Base-by-base conservation (phyloP, 2,797 vertebrate species). In the Falco concolor region DNA sequence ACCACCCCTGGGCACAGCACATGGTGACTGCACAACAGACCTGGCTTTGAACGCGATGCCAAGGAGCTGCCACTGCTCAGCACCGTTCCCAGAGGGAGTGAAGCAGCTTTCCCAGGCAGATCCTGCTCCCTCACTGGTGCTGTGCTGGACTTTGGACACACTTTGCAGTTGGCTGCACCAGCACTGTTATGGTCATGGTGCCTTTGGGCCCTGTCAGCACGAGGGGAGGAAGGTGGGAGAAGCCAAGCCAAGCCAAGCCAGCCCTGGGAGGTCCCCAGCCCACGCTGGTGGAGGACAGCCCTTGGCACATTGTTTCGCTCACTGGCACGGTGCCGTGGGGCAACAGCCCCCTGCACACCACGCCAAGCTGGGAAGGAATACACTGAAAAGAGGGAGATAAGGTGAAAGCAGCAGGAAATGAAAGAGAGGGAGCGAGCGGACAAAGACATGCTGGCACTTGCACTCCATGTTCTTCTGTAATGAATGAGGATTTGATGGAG, bases 261-360 rank as follows among this genome's bases (percentile, higher is more conserved):
- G 19, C 4, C 9, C 30, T 4, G 10, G 34, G 25, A 53, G 40
- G 40, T 53, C 11, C 72, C 36, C 60, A n/a, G 24, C 20, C 53
- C 52, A 18, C 3, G 1, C 15, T 0, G 1, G 18, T 1, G 24
- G 4, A 57, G 19, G 32, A 25, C 2, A 1, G 27, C 40, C 40
- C 52, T 13, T 2, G 36, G 84, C 74, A 45, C 78, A 7, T 3
- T 0, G 1, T 54, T 68, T 49, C 8, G 34, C 70, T 53, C 1
- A 0, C 60, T 0, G 0, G 21, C 10, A 0, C 1, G 0, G 67
- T 10, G 50, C 30, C 1, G 0, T 8, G 42, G 34, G 53, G 38
- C 9, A 47, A 47, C 3, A 2, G 28, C 21, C 42, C 47, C 50
- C 16, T 2, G 4, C 8, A 6, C 10, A 4, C 8, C 34, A 4